A percentile compares a stretch with the other conserved stretches of the same genome.
Evolutionary conservation across 1,140 invertebrate species (phyloP).

Genomic region (Apis dorsata): DNA sequence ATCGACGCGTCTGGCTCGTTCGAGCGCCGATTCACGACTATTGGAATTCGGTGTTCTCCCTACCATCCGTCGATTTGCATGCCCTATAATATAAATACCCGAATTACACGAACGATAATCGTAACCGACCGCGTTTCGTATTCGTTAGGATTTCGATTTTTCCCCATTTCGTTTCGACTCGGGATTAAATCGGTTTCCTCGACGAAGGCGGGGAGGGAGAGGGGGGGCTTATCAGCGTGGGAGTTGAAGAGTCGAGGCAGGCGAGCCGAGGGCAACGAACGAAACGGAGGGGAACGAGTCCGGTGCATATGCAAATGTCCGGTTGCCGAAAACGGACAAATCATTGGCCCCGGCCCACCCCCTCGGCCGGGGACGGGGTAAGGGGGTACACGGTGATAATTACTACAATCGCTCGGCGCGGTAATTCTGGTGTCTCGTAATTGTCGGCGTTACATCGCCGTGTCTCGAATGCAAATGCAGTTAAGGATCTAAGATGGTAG

Average conservation of each 20-base stretch:
- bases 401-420: slow-evolving; percentile 59
- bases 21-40: background rate
- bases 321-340: slow-evolving; percentile 65
- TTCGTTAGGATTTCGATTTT: too few relatives aligned
- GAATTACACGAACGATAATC: background rate
- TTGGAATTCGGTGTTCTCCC: background rate
- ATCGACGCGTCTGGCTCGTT: background rate
- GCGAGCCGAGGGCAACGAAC: background rate
- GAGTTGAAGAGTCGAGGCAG: background rate
- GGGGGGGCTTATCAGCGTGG: background rate
- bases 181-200: background rate
- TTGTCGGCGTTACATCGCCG: slow-evolving; percentile 61
- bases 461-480: slow-evolving; percentile 64
- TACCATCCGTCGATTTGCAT: background rate
- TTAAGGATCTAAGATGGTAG: slow-evolving; percentile 65
- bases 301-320: slow-evolving; percentile 59
- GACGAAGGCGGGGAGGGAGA: background rate
- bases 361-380: slow-evolving; percentile 5
- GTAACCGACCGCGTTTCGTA: too few relatives aligned
- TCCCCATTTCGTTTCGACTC: too few relatives aligned
- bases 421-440: slow-evolving; percentile 65
- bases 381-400: slow-evolving; percentile 50
- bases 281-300: slow-evolving; percentile 12
- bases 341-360: slow-evolving; percentile 40
- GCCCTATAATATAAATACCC: background rate